phyloP scores from a whole-genome alignment of 2,888 invertebrate species.

The Cataglyphis rosenhaueri region DNA sequence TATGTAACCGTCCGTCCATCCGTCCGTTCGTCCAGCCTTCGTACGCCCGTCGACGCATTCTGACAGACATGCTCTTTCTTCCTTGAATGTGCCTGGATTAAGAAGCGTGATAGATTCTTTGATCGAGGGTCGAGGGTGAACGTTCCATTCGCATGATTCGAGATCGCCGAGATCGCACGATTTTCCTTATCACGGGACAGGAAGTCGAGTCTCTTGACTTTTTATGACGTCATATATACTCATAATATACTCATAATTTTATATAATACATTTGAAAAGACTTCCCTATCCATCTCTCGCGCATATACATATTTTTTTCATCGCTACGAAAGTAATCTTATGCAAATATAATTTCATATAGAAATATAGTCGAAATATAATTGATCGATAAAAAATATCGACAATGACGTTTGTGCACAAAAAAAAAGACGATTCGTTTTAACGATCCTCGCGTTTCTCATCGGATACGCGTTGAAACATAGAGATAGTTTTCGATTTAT shows the following conservation, averaged over 20 bases:
- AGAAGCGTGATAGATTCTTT: conserved; percentile 73
- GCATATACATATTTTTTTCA: background rate
- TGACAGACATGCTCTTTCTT: conserved; percentile 75
- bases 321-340: conserved; percentile 12
- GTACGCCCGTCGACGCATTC: conserved; percentile 57
- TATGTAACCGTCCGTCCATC: conserved; percentile 83
- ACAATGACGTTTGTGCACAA: background rate
- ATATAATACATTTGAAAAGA: background rate
- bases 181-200: conserved; percentile 22
- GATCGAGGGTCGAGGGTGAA: conserved; percentile 74
- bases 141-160: conserved; percentile 28
- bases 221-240: too few relatives aligned
- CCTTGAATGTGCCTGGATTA: conserved; percentile 73
- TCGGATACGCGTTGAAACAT: background rate
- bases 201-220: background rate
- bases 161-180: conserved; percentile 19
- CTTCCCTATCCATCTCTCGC: too few relatives aligned
- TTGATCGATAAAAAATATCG: background rate
- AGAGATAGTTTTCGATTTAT: background rate
- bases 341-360: conserved; percentile 16
- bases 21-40: conserved; percentile 74
- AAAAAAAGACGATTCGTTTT: background rate
- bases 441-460: background rate
- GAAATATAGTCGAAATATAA: background rate
- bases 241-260: background rate